These are phyloP conservation scores for Sialis fuliginosa DNA, from an alignment of 2,888 invertebrate species.

Conservation along the genomic window DNA sequence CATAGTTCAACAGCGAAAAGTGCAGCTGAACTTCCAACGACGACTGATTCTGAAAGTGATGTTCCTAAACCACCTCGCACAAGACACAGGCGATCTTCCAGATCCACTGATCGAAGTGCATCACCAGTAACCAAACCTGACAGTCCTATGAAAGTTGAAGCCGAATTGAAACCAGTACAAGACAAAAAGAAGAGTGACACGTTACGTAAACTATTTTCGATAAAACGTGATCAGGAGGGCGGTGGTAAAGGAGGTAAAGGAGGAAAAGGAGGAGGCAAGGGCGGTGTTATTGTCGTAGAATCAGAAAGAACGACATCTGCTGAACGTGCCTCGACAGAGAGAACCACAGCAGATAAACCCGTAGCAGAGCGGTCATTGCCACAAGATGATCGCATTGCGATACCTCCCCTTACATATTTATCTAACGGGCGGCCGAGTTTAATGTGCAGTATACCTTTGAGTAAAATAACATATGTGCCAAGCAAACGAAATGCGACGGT, in stretches of 20 bases:
- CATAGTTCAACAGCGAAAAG: conserved; percentile 22
- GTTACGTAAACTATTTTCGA: conserved; percentile 42
- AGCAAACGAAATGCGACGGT: conserved; percentile 7
- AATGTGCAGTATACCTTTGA: conserved; percentile 11
- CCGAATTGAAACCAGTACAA: conserved; percentile 31
- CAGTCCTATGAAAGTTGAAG: conserved; percentile 22
- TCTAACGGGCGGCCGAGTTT: conserved; percentile 18
- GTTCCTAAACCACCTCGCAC: conserved; percentile 6
- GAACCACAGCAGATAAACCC: conserved; percentile 23
- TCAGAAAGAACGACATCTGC: too few relatives aligned
- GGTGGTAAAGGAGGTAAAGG: conserved; percentile 44
- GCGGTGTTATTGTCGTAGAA: conserved; percentile 47
- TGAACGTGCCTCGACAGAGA: too few relatives aligned
- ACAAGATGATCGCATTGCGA: conserved; percentile 21
- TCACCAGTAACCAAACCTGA: conserved; percentile 9
- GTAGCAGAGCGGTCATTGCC: conserved; percentile 29
- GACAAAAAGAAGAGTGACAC: conserved; percentile 58
- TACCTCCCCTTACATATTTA: conserved; percentile 14
- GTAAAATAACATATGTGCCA: conserved; percentile 12
- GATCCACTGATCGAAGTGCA: conserved; percentile 12
- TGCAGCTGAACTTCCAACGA: conserved; percentile 16
- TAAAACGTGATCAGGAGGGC: conserved; percentile 38
- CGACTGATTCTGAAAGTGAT: conserved; percentile 25
- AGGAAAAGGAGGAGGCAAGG: conserved; percentile 31
- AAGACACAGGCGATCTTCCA: conserved; percentile 12